These are phyloP conservation scores for Hylomyscus alleni DNA, from an alignment of 2,797 vertebrate genomes.

Conservation along the genomic window DNA sequence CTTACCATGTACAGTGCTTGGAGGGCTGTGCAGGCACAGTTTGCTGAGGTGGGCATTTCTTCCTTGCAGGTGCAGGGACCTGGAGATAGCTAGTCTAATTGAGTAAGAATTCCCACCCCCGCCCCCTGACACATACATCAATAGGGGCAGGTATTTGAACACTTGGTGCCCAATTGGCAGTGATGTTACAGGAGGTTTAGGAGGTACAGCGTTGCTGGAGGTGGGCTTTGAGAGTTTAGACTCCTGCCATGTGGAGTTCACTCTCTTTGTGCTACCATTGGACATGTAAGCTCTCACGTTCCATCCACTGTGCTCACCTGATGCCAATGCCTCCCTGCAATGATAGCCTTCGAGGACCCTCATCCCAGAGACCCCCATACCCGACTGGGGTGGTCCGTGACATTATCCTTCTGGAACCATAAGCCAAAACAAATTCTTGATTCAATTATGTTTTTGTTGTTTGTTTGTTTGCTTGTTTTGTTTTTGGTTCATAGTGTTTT, in stretches of 20 bases:
- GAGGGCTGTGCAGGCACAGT: background rate
- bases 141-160: background rate
- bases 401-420: background rate
- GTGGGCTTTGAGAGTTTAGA: background rate
- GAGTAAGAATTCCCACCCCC: background rate
- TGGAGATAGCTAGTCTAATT: background rate
- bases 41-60: background rate
- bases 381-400: too few relatives aligned
- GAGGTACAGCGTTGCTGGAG: background rate
- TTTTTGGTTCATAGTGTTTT: background rate
- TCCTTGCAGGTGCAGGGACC: background rate
- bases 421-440: background rate
- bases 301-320: too few relatives aligned
- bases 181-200: background rate
- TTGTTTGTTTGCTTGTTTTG: background rate
- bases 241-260: background rate
- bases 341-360: too few relatives aligned
- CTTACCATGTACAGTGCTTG: accelerated
- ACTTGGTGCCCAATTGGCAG: background rate
- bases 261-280: background rate
- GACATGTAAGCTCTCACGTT: background rate
- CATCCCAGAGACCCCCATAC: too few relatives aligned
- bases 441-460: background rate
- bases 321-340: too few relatives aligned
- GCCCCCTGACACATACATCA: background rate